These are phyloP conservation scores for Drosophila leonis DNA, from an alignment of 2,888 invertebrate genomes.

Conservation along the genomic window DNA sequence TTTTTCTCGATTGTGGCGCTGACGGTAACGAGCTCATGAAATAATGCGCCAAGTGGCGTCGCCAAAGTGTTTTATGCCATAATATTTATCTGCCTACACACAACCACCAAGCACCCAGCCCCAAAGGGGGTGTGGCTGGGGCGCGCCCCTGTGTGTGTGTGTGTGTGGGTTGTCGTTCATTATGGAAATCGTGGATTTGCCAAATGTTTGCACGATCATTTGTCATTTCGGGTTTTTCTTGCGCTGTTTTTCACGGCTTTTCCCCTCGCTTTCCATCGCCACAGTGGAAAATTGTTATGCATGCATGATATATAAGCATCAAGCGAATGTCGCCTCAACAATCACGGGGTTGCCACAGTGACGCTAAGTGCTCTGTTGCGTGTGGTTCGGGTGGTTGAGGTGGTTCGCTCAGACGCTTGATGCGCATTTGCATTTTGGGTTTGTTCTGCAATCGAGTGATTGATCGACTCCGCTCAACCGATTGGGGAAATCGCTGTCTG, in stretches of 20 bases:
- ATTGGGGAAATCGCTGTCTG: conserved; percentile 28
- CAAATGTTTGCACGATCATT: conserved; percentile 84
- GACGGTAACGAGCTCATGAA: conserved; percentile 81
- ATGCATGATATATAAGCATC: conserved; percentile 12
- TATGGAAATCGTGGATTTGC: conserved; percentile 82
- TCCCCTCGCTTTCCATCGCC: conserved; percentile 19
- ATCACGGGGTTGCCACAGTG: conserved; percentile 5
- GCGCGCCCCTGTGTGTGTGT: no score
- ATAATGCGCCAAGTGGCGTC: conserved; percentile 80
- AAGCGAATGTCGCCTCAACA: conserved; percentile 9
- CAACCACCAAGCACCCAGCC: not conserved
- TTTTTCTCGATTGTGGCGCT: conserved; percentile 43
- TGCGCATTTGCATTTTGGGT: conserved; percentile 21
- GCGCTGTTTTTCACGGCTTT: conserved; percentile 39
- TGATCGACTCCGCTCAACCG: conserved; percentile 46
- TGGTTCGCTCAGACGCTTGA: conserved; percentile 35
- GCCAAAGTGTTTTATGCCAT: conserved; percentile 82
- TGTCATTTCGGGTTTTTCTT: conserved; percentile 68
- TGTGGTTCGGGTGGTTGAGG: not conserved
- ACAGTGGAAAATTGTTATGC: not conserved
- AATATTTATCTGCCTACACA: conserved; percentile 71
- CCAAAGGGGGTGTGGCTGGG: not conserved
- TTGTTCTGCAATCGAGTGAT: conserved; percentile 60
- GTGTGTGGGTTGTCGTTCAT: no score
- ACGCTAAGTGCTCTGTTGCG: conserved; percentile 6